Evolutionary conservation across 2,888 invertebrate species (phyloP).

Genomic region (Seira sanloemensis): DNA sequence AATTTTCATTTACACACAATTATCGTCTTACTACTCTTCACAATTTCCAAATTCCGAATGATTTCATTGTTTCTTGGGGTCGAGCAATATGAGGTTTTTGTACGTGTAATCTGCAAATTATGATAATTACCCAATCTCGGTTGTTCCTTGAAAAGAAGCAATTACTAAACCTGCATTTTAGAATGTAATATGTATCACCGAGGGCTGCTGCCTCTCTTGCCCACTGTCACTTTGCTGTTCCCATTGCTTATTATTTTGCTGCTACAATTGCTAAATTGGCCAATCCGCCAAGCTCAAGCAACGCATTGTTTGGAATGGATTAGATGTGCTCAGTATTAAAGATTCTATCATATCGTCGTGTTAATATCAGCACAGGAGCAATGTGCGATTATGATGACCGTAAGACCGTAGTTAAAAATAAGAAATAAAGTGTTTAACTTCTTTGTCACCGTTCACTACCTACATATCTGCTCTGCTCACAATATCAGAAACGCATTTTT

Average conservation of each 20-base stretch:
- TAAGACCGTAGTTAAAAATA: neutral
- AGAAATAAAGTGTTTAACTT: neutral
- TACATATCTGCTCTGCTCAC: neutral
- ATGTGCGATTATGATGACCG: neutral
- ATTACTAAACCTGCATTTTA: neutral
- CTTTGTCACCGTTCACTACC: neutral
- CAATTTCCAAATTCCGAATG: neutral
- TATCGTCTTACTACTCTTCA: neutral
- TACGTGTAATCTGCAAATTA: constrained; percentile 39
- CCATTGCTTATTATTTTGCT: neutral
- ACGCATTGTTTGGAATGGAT: neutral
- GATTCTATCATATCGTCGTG: neutral
- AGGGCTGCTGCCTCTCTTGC: no score
- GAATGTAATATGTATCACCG: neutral
- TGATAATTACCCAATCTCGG: constrained; percentile 38
- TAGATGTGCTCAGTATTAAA: no score
- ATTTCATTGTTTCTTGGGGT: neutral
- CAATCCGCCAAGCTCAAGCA: neutral
- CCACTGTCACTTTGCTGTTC: neutral
- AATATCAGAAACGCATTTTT: neutral
- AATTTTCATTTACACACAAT: neutral
- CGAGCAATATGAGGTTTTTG: neutral
- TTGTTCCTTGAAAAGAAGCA: neutral
- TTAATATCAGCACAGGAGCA: neutral
- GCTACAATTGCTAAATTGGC: neutral